Base-by-base conservation (phyloP, 2,113 vertebrate species). In the Thymallus thymallus region DNA sequence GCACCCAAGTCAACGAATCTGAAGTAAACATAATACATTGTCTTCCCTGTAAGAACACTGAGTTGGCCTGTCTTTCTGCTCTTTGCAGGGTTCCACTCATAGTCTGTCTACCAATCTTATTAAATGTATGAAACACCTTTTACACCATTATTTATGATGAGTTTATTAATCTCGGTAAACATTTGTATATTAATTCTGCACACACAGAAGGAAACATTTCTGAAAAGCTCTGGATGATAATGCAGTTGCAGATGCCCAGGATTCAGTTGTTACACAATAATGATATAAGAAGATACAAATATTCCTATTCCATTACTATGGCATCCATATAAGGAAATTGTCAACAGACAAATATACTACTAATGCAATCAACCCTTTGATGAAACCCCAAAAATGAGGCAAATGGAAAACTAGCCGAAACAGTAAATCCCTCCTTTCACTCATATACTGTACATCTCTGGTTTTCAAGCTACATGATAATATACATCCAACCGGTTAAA, bases 21-120 rank as follows among this genome's bases (percentile, higher is more conserved):
- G 86, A 90, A 93, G 90, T 91, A 90, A 93, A 93, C 81, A 90
- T 90, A 92, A 93, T 94, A n/a, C 93, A 94, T 93, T 88, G 89
- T 90, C 90, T 90, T 87, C 88, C 76, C 76, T 63, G 70, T 20
- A 24, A 85, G 88, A 92, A 90, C 89, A 88, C 77, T 90, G 90
- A 85, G 35, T 83, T 41, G 81, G 73, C 82, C 86, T 86, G 79
- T 88, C 82, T 82, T 66, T 71, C 79, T 88, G 88, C 80, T 82
- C 77, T 86, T 66, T 7, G 30, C 64, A 18, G 5, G 29, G 18
- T 64, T 64, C 62, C 64, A 66, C 30, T 26, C 30, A 86, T 80
- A 13, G 66, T 63, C 32, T 76, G 83, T 41, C 35, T 41, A 41
- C 80, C 76, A 78, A 87, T 88, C 30, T 5, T 35, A 18, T 41